Evolutionary conservation across 30 jellyfish, hydroid and myxozoan genomes (phyloP).

Genomic region (Aurelia sp.): DNA sequence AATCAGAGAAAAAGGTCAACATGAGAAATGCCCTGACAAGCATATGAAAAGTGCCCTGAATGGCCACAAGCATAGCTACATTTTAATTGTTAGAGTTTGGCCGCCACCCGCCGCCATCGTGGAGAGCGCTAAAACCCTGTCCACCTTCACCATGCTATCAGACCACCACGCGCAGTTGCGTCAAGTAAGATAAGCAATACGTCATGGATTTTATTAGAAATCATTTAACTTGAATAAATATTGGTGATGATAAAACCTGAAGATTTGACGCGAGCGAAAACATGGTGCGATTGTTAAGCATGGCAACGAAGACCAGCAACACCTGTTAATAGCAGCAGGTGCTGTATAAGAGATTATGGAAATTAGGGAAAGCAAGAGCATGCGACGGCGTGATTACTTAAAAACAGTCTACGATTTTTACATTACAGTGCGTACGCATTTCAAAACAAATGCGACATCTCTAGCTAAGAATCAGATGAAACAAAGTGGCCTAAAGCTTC

Average conservation of each 20-base stretch:
- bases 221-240: background rate
- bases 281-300: conserved; percentile 32
- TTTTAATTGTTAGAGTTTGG: no score
- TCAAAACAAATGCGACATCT: background rate
- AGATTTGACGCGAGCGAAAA: conserved; percentile 49
- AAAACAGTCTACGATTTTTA: conserved; percentile 24
- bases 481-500: background rate
- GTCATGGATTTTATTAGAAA: background rate
- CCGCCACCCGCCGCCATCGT: no score
- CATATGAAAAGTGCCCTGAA: no score
- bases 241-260: background rate
- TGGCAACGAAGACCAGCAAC: conserved; percentile 55
- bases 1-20: no score
- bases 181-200: no score
- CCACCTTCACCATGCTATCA: no score
- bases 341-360: conserved; percentile 30
- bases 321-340: conserved; percentile 71
- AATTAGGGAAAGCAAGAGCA: conserved; percentile 63
- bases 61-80: no score
- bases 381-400: conserved; percentile 25
- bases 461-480: background rate
- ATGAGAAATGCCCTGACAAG: no score
- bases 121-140: no score
- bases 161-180: no score
- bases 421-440: background rate